A percentile compares a stretch with the other conserved stretches of the same genome.
Evolutionary conservation across 2,888 invertebrate species (phyloP).

Genomic region (Lepetodrilus schrolli): DNA sequence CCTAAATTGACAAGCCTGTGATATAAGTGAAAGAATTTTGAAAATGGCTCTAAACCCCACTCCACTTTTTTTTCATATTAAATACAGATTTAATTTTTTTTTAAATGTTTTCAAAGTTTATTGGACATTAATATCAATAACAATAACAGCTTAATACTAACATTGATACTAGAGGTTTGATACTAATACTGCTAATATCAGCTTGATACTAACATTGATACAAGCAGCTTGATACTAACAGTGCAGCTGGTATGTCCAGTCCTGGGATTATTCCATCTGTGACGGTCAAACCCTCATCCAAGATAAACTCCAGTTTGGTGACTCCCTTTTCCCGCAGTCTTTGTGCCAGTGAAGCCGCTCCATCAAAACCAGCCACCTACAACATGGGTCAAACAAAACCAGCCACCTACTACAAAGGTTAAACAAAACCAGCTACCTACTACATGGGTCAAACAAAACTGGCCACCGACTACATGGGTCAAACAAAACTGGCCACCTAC

Average conservation of each 20-base stretch:
- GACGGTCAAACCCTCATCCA: slow-evolving; percentile 77
- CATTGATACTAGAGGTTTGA: neutral
- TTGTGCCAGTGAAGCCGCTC: slow-evolving; percentile 73
- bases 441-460: too few relatives aligned
- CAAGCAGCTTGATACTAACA: too few relatives aligned
- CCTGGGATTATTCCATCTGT: slow-evolving; percentile 74
- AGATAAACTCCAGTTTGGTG: slow-evolving; percentile 75
- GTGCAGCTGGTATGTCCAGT: slow-evolving; percentile 72
- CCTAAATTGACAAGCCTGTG: too few relatives aligned
- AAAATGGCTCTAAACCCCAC: too few relatives aligned
- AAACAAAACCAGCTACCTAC: too few relatives aligned
- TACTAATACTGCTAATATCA: neutral
- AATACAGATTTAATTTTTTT: too few relatives aligned
- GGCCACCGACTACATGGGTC: too few relatives aligned
- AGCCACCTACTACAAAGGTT: too few relatives aligned
- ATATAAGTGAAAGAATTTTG: too few relatives aligned
- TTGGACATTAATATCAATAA: neutral
- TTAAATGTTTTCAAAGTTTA: neutral
- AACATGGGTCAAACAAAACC: too few relatives aligned
- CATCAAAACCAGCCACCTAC: slow-evolving; percentile 73
- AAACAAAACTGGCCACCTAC: slow-evolving; percentile 73
- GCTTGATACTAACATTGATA: neutral
- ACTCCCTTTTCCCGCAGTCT: slow-evolving; percentile 62
- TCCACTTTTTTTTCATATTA: too few relatives aligned
- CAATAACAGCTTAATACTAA: neutral